Evolutionary conservation across 2,797 vertebrate species (phyloP), one percentile per base, ranked within the genome.

Genomic region (Hyperoplus immaculatus): DNA sequence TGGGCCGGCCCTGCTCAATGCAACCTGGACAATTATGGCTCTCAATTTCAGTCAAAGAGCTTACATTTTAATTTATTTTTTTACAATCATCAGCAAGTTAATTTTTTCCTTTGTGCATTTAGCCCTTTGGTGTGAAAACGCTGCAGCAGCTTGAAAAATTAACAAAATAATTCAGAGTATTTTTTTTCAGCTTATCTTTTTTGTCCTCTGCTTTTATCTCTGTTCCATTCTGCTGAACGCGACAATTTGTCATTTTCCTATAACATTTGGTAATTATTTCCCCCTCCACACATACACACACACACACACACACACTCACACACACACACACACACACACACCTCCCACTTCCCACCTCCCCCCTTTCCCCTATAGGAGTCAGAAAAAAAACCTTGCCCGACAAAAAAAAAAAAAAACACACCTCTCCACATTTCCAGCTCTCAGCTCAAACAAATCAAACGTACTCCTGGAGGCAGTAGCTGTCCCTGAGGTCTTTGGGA

Each of bases 401-500:
- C n/a, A 82, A 21, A 29, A 29, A 29, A 29, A 29, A 21, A 21
- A 29, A 29, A 29, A 29, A 2, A 3, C 29, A 3, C 29, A 0
- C 0, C 29, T 29, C 51, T 75, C 75, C 78, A 69, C 66, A 58
- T 75, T 63, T 56, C 72, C 72, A 2, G 0, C 6, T 29, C 47
- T 54, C 42, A 2, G 72, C 47, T 4, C 9, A 2, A 57, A n/a
- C 53, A 29, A 62, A 1, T 84, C 77, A 95, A 4, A 96, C 95
- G 0, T 96, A 96, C 88, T 95, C 94, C 84, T 95, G 93, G 16
- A 94, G 88, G 88, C 89, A 93, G 89, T 96, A 96, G 53, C 90
- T 93, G 69, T 92, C 94, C 87, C 88, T 94, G 72, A 90, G 42
- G 72, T 94, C 93, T 72, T 88, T 89, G 1, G 73, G 86, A 46